Percentiles rank a stretch among this genome's conserved stretches.
These are phyloP conservation scores for Biston stratarius DNA, from an alignment of 2,888 invertebrate species.

Conservation along the genomic window DNA sequence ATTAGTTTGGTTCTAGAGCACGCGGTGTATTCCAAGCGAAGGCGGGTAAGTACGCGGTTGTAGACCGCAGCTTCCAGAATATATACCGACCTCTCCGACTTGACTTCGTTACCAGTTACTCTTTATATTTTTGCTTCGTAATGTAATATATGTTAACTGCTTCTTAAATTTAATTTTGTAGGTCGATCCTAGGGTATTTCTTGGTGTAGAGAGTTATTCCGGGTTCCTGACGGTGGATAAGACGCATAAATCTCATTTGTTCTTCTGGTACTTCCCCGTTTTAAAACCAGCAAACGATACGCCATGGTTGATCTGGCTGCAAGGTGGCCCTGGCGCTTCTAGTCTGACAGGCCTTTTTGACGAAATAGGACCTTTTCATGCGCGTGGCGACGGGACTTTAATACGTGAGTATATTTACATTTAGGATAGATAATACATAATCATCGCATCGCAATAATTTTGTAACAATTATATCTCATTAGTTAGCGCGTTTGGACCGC, in stretches of 20 bases:
- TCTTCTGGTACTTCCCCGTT: conserved; percentile 94
- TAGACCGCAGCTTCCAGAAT: no score
- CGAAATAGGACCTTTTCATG: conserved; percentile 74
- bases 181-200: conserved; percentile 64
- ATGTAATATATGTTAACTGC: no score
- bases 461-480: background rate
- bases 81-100: no score
- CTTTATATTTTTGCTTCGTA: no score
- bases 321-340: conserved; percentile 94
- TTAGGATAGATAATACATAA: background rate
- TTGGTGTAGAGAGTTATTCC: conserved; percentile 80
- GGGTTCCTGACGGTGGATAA: conserved; percentile 91
- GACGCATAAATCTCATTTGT: conserved; percentile 90
- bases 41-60: no score
- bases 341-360: conserved; percentile 82
- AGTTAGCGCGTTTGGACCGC: no score
- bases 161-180: background rate
- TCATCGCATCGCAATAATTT: background rate
- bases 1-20: no score
- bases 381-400: conserved; percentile 46
- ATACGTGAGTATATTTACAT: conserved; percentile 55
- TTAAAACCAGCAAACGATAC: conserved; percentile 69
- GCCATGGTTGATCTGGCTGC: conserved; percentile 95
- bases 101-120: no score
- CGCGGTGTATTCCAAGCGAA: no score